Conservation (phyloP, 2,113 vertebrate genomes). For the Oceanites oceanicus region DNA sequence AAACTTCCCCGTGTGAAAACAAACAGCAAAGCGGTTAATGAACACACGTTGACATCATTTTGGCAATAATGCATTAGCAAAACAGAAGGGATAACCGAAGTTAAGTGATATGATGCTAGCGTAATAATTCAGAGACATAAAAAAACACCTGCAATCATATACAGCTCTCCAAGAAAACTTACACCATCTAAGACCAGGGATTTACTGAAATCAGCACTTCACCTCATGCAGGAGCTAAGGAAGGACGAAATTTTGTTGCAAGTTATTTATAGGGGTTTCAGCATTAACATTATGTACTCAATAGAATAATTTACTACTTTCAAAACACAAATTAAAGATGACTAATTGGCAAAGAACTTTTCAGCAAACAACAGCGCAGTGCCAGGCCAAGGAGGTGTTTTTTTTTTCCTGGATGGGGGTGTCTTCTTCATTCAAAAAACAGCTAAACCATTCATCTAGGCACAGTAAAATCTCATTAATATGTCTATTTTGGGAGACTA, state of each 20-base stretch:
- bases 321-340: not conserved
- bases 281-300: not conserved
- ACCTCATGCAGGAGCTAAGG: not conserved
- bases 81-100: not conserved
- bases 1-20: not conserved
- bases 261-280: not conserved
- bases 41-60: not conserved
- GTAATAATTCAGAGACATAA: not conserved
- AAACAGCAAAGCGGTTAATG: not conserved
- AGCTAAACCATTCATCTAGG: not conserved
- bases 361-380: not conserved
- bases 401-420: no score
- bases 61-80: not conserved
- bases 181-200: not conserved
- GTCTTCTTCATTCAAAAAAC: not conserved
- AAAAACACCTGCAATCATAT: not conserved
- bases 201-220: not conserved
- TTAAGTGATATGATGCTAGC: not conserved
- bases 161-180: not conserved
- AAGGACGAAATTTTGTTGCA: not conserved
- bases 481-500: not conserved
- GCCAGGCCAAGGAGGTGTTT: not conserved
- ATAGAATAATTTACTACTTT: not conserved
- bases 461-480: not conserved
- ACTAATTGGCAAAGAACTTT: not conserved